phyloP scores from a whole-genome alignment of 2,888 invertebrate genomes.

The Petrophora chlorosata region DNA sequence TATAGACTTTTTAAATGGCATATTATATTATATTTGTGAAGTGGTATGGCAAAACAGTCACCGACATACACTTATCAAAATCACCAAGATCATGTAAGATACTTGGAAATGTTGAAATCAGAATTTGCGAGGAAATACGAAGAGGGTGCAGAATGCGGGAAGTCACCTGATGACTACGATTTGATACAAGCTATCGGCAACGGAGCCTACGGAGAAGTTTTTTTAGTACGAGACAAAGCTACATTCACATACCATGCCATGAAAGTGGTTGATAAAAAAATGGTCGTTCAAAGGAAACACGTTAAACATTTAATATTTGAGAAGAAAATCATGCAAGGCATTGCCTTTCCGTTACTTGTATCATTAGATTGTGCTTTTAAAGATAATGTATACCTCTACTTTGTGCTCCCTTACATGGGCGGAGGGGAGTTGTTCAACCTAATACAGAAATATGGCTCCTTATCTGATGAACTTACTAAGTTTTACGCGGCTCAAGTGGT shows the following conservation, averaged over 20 bases:
- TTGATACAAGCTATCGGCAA: slow-evolving; percentile 90
- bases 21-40: slow-evolving; percentile 37
- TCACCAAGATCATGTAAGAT: slow-evolving; percentile 62
- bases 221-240: slow-evolving; percentile 86
- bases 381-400: slow-evolving; percentile 92
- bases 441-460: slow-evolving; percentile 84
- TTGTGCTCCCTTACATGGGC: slow-evolving; percentile 91
- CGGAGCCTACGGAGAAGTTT: slow-evolving; percentile 95
- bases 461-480: slow-evolving; percentile 89
- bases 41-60: slow-evolving; percentile 59
- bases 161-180: slow-evolving; percentile 85
- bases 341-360: slow-evolving; percentile 94
- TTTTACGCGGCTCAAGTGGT: slow-evolving; percentile 96
- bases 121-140: slow-evolving; percentile 58
- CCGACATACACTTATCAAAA: slow-evolving; percentile 52
- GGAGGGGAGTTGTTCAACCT: slow-evolving; percentile 95
- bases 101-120: slow-evolving; percentile 66
- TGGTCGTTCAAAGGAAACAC: slow-evolving; percentile 94
- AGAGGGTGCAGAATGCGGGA: slow-evolving; percentile 39
- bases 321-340: slow-evolving; percentile 91
- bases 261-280: slow-evolving; percentile 93
- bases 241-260: slow-evolving; percentile 90
- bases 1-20: slow-evolving; percentile 51
- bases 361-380: slow-evolving; percentile 91
- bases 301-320: slow-evolving; percentile 95